Base-by-base conservation (phyloP, 2,888 invertebrate genomes). In the Eilema depressum region DNA sequence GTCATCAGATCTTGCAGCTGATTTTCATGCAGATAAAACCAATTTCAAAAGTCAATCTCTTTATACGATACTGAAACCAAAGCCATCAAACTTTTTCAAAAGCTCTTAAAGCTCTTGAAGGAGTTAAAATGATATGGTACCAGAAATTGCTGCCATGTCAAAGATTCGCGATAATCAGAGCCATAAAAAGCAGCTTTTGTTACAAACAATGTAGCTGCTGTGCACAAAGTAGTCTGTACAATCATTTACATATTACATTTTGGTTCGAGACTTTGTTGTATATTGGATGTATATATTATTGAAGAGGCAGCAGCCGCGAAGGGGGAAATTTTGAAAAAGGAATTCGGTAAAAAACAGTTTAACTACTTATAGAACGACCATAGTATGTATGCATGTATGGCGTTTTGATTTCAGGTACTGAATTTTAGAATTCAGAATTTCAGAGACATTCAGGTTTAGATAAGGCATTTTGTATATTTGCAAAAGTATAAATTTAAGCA, bases 181-280 rank as follows among this genome's bases (percentile, higher is more conserved):
- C 70, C 64, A 68, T 83, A 82, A 86, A 85, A 82, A 66, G 86
- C 82, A 70, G 56, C 75, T 67, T 69, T 57, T 69, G 71, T 75
- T 20, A 53, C 53, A 53, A 8, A 75, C 77, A 79, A 79, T 53
- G 53, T 53, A n/a, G 53, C 41, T 41, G 1, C 17, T 17, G 41
- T 20, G 7, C 0, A 53, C 53, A 53, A 53, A n/a, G n/a, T 53
- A 53, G 0, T 20, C 20, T 47, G 20, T 8, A 20, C 20, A 7
- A n/a, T n/a, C n/a, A 53, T 53, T 53, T 53, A 8, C 53, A 53
- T 53, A n/a, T 53, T 53, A 53, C 53, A 53, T n/a, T 20, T n/a
- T n/a, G n/a, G 53, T n/a, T n/a, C 10, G 2, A 8, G 53, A 53
- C n/a, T 20, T 20, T 53, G 53, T n/a, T n/a, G n/a, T 20, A 47